Percentiles rank a stretch among this genome's conserved stretches.
Conservation (phyloP, 1,140 invertebrate species). For the Teleogryllus occipitalis region DNA sequence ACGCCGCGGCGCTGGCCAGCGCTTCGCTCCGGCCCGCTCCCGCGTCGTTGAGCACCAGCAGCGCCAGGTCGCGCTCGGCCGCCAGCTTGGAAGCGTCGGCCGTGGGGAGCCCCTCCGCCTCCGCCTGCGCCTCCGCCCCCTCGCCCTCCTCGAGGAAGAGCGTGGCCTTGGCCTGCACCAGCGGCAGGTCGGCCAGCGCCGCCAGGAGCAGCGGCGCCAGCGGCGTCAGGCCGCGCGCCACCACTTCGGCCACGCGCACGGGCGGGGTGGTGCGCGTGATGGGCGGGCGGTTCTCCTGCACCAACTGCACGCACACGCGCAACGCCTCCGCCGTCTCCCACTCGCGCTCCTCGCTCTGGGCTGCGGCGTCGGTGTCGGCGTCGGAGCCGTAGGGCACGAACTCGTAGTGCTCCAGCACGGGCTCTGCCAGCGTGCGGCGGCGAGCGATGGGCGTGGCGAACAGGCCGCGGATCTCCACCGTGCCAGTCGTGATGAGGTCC, state of each 20-base stretch:
- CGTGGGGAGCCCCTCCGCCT: no score
- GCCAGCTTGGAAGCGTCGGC: no score
- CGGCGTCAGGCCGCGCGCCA: conserved; percentile 38
- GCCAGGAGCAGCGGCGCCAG: conserved; percentile 32
- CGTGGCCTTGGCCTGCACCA: conserved; percentile 35
- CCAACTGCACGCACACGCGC: conserved; percentile 55
- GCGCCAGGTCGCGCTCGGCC: no score
- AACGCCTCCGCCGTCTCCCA: background rate
- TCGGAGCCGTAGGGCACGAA: conserved; percentile 49
- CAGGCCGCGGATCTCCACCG: conserved; percentile 48
- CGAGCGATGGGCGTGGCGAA: conserved; percentile 46
- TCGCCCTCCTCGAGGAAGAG: background rate
- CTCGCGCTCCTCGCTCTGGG: background rate
- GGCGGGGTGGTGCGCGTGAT: conserved; percentile 39
- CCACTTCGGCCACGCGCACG: conserved; percentile 62
- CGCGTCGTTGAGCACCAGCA: no score
- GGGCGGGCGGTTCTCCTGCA: conserved; percentile 60
- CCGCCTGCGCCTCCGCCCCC: no score
- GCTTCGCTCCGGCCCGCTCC: no score
- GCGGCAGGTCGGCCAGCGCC: conserved; percentile 32
- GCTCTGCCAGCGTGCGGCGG: conserved; percentile 10
- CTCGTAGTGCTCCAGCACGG: conserved; percentile 30
- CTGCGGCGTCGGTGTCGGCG: background rate
- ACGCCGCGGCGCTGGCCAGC: no score
- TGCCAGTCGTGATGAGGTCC: conserved; percentile 38